Evolutionary conservation across 1,140 invertebrate genomes (phyloP).

Genomic region (Bathynomus jamesi): DNA sequence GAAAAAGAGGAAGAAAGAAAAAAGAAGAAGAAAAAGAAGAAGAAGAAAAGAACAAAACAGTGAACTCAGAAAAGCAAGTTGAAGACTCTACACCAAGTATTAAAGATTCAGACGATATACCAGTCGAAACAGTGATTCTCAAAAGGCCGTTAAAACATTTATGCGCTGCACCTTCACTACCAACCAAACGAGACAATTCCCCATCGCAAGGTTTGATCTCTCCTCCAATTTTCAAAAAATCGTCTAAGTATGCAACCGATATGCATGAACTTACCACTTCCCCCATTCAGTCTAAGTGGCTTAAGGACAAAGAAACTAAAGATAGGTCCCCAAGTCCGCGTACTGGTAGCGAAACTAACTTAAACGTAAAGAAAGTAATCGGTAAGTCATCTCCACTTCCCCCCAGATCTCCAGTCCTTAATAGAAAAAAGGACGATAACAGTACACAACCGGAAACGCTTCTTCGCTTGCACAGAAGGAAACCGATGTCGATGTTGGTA

Average conservation of each 20-base stretch:
- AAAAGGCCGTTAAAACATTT: not conserved
- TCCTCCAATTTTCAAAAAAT: constrained; percentile 19
- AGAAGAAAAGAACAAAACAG: too few relatives aligned
- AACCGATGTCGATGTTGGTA: constrained; percentile 1
- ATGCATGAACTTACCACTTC: constrained; percentile 5
- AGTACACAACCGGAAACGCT: constrained; percentile 8
- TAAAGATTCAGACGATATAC: constrained; percentile 14
- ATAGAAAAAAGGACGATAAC: not conserved
- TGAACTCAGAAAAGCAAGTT: too few relatives aligned
- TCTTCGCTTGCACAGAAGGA: not conserved
- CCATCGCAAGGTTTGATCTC: constrained; percentile 7
- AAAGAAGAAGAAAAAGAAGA: too few relatives aligned
- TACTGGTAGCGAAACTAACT: not conserved
- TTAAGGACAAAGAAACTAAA: constrained; percentile 11
- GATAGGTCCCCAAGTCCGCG: not conserved
- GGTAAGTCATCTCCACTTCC: constrained; percentile 18
- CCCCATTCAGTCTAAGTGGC: constrained; percentile 4
- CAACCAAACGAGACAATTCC: constrained; percentile 9
- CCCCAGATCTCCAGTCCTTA: constrained; percentile 16
- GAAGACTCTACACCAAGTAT: constrained; percentile 5
- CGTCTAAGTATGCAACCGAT: constrained; percentile 15
- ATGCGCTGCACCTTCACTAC: constrained; percentile 8
- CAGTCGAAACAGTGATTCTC: constrained; percentile 9
- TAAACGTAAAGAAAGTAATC: constrained; percentile 9
- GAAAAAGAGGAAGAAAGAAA: not conserved